Conservation (phyloP, 2,113 vertebrate species). For the Cryptomyrus ogoouensis region DNA sequence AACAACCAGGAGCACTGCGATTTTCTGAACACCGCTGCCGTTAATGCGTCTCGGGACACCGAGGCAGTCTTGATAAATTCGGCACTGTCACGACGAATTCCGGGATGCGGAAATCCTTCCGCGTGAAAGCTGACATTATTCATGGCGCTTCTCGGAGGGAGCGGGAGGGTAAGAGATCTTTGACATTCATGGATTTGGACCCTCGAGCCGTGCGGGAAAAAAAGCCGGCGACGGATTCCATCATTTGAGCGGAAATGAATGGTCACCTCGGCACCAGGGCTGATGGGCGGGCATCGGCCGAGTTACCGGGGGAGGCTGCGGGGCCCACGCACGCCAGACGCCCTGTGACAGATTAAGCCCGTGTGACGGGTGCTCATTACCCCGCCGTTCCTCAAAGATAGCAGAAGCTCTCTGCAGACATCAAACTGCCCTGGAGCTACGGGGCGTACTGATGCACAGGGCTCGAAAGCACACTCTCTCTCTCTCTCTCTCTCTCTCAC, state of each 20-base stretch:
- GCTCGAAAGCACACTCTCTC: slow-evolving; percentile 14
- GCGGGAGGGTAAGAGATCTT: slow-evolving; percentile 53
- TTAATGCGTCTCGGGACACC: slow-evolving; percentile 16
- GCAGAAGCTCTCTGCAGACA: slow-evolving; percentile 52
- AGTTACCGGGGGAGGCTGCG: slow-evolving; percentile 62
- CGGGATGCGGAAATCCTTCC: slow-evolving; percentile 21
- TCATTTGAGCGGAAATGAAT: slow-evolving; percentile 71
- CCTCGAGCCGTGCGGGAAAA: slow-evolving; percentile 54
- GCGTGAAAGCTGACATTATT: slow-evolving; percentile 40
- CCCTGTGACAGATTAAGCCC: slow-evolving; percentile 67
- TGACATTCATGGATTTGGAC: slow-evolving; percentile 65
- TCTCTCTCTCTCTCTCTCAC: neutral
- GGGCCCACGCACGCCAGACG: slow-evolving; percentile 64
- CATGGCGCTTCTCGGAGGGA: slow-evolving; percentile 49
- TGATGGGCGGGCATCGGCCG: slow-evolving; percentile 57
- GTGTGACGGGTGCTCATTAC: slow-evolving; percentile 53
- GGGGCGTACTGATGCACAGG: slow-evolving; percentile 23
- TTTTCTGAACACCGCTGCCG: neutral
- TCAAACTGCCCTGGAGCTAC: neutral
- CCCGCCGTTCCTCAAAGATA: slow-evolving; percentile 52
- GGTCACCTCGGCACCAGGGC: slow-evolving; percentile 52
- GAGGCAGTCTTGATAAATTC: slow-evolving; percentile 16
- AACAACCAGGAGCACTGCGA: neutral
- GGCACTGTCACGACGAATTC: slow-evolving; percentile 42
- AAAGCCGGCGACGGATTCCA: slow-evolving; percentile 50